These are phyloP conservation scores for Hyla sarda DNA, from an alignment of 2,113 vertebrate species.

Conservation along the genomic window DNA sequence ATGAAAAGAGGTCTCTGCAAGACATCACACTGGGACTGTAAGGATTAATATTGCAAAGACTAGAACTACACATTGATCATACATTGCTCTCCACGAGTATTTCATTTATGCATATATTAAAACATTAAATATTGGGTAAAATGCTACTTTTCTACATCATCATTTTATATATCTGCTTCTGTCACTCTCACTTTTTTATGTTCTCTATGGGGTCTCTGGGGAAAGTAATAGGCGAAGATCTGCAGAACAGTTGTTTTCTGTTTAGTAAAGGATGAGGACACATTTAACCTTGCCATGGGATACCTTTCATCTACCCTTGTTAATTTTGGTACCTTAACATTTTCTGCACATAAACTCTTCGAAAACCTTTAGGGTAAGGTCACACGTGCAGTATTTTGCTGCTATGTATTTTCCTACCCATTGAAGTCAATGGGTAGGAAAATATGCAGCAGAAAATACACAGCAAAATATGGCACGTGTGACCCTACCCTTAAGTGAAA, in stretches of 20 bases:
- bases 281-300: background rate
- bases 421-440: too few species aligned
- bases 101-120: background rate
- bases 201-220: background rate
- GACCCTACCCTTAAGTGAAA: too few species aligned
- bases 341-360: background rate
- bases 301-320: background rate
- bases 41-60: conserved; percentile 38
- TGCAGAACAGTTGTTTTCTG: background rate
- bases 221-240: background rate
- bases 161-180: conserved; percentile 2
- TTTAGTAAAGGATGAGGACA: background rate
- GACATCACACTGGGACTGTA: conserved; percentile 16
- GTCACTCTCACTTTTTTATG: background rate
- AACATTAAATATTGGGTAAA: conserved; percentile 30
- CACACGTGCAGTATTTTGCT: too few species aligned
- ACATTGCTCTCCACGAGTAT: background rate
- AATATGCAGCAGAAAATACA: too few species aligned
- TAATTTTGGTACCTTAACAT: background rate
- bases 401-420: too few species aligned
- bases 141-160: conserved; percentile 29
- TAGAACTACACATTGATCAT: conserved; percentile 24
- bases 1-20: conserved; percentile 10
- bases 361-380: too few species aligned
- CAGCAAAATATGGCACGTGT: too few species aligned